Evolutionary conservation across 2,113 vertebrate species (phyloP).

Genomic region (Erythrolamprus reginae): DNA sequence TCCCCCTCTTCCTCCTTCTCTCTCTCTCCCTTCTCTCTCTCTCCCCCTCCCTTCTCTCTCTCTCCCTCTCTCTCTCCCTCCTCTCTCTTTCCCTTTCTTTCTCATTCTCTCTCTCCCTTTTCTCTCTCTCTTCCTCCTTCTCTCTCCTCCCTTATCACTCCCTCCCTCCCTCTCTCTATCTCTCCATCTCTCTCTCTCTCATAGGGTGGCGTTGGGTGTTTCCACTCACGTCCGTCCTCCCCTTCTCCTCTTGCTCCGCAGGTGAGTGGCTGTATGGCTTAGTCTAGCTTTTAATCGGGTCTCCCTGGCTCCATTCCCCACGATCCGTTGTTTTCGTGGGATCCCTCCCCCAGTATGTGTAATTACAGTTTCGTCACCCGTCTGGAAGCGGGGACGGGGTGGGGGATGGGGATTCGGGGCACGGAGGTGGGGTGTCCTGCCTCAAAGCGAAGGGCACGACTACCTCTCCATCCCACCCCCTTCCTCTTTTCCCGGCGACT

Average conservation of each 20-base stretch:
- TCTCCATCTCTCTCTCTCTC: background rate
- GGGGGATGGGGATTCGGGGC: too few species aligned
- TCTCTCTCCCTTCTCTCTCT: background rate
- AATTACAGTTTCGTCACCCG: background rate
- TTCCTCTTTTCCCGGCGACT: background rate
- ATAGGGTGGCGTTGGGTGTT: background rate
- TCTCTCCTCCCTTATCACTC: too few species aligned
- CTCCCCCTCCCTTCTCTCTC: background rate
- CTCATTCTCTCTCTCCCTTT: too few species aligned
- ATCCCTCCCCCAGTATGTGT: background rate
- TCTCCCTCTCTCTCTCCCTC: background rate
- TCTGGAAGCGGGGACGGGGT: background rate
- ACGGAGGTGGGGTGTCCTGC: background rate
- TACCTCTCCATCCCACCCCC: background rate
- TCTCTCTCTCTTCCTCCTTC: background rate
- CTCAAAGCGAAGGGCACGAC: background rate
- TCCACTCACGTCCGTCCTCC: fast-evolving
- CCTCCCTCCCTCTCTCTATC: background rate
- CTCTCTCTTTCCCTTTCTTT: too few species aligned
- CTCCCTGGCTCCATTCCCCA: background rate
- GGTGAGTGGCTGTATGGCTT: background rate
- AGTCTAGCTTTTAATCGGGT: background rate
- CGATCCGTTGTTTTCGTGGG: background rate
- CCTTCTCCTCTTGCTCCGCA: background rate
- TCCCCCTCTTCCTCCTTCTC: background rate